phyloP scores from a whole-genome alignment of 2,797 vertebrate species.

The Pagetopsis macropterus region DNA sequence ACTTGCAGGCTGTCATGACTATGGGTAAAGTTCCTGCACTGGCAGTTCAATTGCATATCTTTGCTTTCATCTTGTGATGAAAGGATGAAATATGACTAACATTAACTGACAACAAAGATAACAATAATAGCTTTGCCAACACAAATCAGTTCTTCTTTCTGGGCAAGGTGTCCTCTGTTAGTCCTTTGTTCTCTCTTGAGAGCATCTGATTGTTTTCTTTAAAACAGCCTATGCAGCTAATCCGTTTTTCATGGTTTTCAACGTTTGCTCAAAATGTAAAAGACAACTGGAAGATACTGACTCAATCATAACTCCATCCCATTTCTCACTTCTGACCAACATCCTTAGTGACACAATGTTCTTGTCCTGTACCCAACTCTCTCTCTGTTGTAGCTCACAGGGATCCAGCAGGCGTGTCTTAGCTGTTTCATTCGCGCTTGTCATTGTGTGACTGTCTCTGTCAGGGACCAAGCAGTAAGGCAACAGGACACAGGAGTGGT shows the following conservation, averaged over 20 bases:
- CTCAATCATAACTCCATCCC: slow-evolving; percentile 12
- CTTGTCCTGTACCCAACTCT: neutral
- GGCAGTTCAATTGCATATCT: slow-evolving; percentile 58
- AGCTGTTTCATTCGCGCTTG: neutral
- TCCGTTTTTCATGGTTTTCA: slow-evolving; percentile 46
- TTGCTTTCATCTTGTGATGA: slow-evolving; percentile 69
- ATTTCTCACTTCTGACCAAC: slow-evolving; percentile 11
- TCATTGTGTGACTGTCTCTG: neutral
- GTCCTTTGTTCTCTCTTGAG: slow-evolving; percentile 43
- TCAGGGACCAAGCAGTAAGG: no score
- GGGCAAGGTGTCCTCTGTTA: slow-evolving; percentile 20
- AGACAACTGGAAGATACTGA: slow-evolving; percentile 5
- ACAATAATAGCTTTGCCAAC: slow-evolving; percentile 56
- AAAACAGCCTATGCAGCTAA: slow-evolving; percentile 28
- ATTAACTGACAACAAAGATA: slow-evolving; percentile 64
- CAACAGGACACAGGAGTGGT: no score
- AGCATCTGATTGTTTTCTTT: slow-evolving; percentile 33
- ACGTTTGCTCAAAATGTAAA: slow-evolving; percentile 38
- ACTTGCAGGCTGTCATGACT: slow-evolving; percentile 29
- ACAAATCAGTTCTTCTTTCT: slow-evolving; percentile 55
- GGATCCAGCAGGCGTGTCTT: rapidly evolving
- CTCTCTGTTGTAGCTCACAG: neutral
- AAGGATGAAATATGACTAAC: slow-evolving; percentile 63
- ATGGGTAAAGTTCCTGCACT: slow-evolving; percentile 19
- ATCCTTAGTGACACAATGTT: neutral